These are phyloP conservation scores for Allacma fusca DNA, from an alignment of 2,888 invertebrate genomes.

Conservation along the genomic window DNA sequence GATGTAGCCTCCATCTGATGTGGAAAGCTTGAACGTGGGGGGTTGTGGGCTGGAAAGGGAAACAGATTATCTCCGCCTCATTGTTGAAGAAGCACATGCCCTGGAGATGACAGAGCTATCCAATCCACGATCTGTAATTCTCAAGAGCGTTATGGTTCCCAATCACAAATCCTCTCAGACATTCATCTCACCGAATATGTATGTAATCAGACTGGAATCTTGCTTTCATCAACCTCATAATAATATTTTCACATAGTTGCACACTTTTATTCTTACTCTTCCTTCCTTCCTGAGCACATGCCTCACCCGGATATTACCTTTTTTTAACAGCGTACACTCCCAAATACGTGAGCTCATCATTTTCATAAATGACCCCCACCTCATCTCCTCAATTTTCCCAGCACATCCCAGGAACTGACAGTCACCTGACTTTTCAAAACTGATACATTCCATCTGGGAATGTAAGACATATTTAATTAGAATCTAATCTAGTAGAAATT, in stretches of 20 bases:
- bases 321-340: background rate
- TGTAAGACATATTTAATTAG: background rate
- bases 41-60: constrained; percentile 45
- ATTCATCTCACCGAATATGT: constrained; percentile 20
- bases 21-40: background rate
- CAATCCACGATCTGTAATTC: constrained; percentile 48
- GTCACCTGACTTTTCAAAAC: too few relatives aligned
- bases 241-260: background rate
- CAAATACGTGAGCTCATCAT: too few relatives aligned
- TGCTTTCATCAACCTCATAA: background rate
- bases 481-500: background rate
- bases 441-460: too few relatives aligned
- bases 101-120: constrained; percentile 52
- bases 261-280: background rate
- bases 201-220: background rate
- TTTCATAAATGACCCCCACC: too few relatives aligned
- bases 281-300: background rate
- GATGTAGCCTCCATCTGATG: constrained; percentile 13
- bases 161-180: constrained; percentile 20
- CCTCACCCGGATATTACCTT: constrained; percentile 7
- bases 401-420: too few relatives aligned
- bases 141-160: constrained; percentile 18
- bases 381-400: too few relatives aligned
- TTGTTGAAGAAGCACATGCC: constrained; percentile 51
- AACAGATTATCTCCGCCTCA: constrained; percentile 53